Evolutionary conservation across 1,140 invertebrate genomes (phyloP), one percentile per base, ranked within the genome.

Genomic region (Calephelis nemesis): DNA sequence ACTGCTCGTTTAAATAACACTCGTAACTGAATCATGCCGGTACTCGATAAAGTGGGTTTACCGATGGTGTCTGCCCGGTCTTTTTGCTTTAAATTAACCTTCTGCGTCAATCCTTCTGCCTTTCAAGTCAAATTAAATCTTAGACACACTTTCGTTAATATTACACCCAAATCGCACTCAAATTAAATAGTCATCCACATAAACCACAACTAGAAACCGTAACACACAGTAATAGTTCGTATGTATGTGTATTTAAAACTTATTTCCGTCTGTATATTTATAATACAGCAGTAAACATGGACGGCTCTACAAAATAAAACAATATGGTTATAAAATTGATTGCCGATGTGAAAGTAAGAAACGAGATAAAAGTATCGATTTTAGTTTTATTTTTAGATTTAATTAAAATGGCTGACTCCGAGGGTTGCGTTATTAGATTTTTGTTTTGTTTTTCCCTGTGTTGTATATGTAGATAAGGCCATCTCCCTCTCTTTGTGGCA

Each of bases 131-230:
- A 58, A 58, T 58, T 39, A 58, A 58, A 58, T 58, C 19, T 58
- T 58, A 58, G 54, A 58, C 54, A 58, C 54, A 58, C 54, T 58
- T 58, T 58, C 54, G 54, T 58, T 58, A 58, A 58, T 58, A 58
- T 30, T 12, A 58, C 30, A 58, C 54, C 54, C 54, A 39, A 58
- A 58, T 58, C 54, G 54, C 54, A 12, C 30, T 58, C 19, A 58
- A 58, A 58, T 58, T 58, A 58, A 58, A 58, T 11, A 58, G 30
- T 39, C 54, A 39, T 58, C 52, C 12, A 19, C 19, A 58, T 39
- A 58, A 39, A 10, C 10, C 54, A 12, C 7, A 12, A 15, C 19
- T 58, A 11, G 39, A 58, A 39, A 39, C 9, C 1, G 12, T 39
- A 12, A n/a, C 54, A 58, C 1, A 39, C 30, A 39, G 30, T 9